Conservation (phyloP, 2,888 invertebrate species). For the Poecilus cupreus region DNA sequence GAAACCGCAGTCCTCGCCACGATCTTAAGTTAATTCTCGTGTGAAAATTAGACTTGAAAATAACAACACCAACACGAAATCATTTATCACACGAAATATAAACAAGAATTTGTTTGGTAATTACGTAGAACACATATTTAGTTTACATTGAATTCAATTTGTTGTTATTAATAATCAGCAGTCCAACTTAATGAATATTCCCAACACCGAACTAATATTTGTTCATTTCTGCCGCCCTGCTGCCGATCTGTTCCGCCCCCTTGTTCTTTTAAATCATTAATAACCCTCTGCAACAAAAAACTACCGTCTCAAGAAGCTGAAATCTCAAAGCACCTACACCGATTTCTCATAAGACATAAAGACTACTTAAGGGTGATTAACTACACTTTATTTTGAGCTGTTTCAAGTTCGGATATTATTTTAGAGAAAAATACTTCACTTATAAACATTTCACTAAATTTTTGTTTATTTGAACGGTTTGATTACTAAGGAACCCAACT, state of each 20-base stretch:
- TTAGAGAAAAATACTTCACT: no score
- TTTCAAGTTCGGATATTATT: no score
- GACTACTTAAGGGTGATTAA: neutral
- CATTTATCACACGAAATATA: conserved; percentile 52
- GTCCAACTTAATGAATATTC: conserved; percentile 52
- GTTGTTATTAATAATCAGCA: conserved; percentile 51
- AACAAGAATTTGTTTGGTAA: conserved; percentile 56
- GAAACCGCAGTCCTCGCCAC: neutral
- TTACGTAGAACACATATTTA: conserved; percentile 55
- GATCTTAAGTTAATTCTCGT: conserved; percentile 45
- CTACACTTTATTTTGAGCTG: no score
- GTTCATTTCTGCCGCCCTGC: conserved; percentile 35
- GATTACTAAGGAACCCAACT: no score
- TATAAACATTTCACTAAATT: no score
- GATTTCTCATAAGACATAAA: neutral
- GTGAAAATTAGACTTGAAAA: conserved; percentile 50
- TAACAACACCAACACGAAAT: conserved; percentile 45
- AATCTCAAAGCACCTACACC: neutral
- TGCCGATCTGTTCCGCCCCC: conserved; percentile 11
- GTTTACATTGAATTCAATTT: conserved; percentile 55
- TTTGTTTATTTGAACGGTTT: no score
- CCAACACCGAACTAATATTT: conserved; percentile 47
- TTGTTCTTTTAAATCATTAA: conserved; percentile 53
- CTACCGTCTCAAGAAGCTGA: neutral
- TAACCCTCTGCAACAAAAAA: conserved; percentile 20